Conservation (phyloP, 1,140 invertebrate genomes). For the Eumeta japonica region DNA sequence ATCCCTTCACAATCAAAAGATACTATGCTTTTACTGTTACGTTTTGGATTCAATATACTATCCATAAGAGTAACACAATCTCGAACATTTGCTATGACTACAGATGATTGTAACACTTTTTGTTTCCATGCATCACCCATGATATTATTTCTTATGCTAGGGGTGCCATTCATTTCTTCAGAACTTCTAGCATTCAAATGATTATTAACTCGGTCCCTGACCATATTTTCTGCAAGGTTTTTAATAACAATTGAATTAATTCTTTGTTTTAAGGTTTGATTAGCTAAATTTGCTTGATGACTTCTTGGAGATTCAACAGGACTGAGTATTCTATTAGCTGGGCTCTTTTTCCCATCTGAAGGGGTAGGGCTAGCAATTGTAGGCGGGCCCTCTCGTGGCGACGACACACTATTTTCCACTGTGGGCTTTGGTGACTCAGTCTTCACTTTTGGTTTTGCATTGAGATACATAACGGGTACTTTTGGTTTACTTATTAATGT, state of each 20-base stretch:
- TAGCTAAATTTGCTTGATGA: slow-evolving; percentile 54
- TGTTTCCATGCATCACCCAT: slow-evolving; percentile 76
- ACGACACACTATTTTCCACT: slow-evolving; percentile 32
- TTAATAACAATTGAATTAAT: slow-evolving; percentile 86
- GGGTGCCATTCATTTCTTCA: slow-evolving; percentile 37
- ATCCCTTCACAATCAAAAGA: slow-evolving; percentile 90
- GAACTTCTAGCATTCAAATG: slow-evolving; percentile 41
- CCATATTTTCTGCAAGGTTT: slow-evolving; percentile 86
- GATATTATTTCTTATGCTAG: slow-evolving; percentile 49
- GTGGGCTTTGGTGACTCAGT: slow-evolving; percentile 49
- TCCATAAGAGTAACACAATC: slow-evolving; percentile 77
- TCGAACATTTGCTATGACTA: slow-evolving; percentile 72
- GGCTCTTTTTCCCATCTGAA: slow-evolving; percentile 44
- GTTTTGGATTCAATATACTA: slow-evolving; percentile 68
- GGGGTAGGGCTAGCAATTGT: slow-evolving; percentile 43
- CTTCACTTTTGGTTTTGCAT: slow-evolving; percentile 48
- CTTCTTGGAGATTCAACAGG: slow-evolving; percentile 45
- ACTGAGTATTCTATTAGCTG: slow-evolving; percentile 48
- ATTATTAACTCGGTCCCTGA: slow-evolving; percentile 69
- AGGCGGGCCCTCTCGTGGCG: slow-evolving; percentile 29
- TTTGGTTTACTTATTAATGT: slow-evolving; percentile 73
- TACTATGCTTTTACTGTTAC: slow-evolving; percentile 59
- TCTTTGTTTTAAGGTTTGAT: slow-evolving; percentile 80
- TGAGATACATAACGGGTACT: slow-evolving; percentile 60
- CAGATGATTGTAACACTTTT: slow-evolving; percentile 76